Evolutionary conservation across 2,888 invertebrate species (phyloP), one percentile per base, ranked within the genome.

Genomic region (Stenodema calcarata): DNA sequence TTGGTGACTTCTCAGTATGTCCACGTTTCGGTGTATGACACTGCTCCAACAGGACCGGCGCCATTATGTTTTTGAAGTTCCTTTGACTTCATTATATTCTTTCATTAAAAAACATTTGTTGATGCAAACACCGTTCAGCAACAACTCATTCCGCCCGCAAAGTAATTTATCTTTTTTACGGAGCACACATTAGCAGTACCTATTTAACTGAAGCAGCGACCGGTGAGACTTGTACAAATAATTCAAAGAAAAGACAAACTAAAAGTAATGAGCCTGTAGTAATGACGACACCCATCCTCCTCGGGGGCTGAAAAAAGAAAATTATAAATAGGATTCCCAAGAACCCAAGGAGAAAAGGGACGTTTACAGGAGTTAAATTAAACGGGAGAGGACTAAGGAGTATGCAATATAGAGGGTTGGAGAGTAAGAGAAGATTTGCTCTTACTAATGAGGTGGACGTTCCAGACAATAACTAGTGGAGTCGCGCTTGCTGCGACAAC

Each of bases 401-500:
- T 35, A 28, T 35, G 73, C 73, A 41, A 62, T 62, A 62, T 23
- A 23, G 62, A 62, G 62, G 62, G 18, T 9, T 16, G 50, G 50
- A 50, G 14, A 50, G 50, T n/a, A n/a, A 50, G 27, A 14, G 73
- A n/a, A 35, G 35, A 35, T 73, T 73, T 35, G 73, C 35, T 73
- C 41, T 73, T 73, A 73, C 73, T 73, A 73, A 73, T 73, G 73
- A 73, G 73, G 73, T 73, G 73, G 73, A 73, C 73, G 18, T 35
- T 18, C 35, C 35, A 41, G 73, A 73, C 73, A 35, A 73, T 73
- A 73, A 73, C 35, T 73, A 73, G 12, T 73, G 73, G 35, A 23
- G 62, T 27, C 62, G 62, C 23, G 23, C 23, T 12, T 23, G 62
- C 11, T 23, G 50, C 50, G 6, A 50, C 50, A 50, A 50, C 50